These are phyloP conservation scores for Aythya baeri DNA, from an alignment of 2,113 vertebrate genomes.

Conservation along the genomic window DNA sequence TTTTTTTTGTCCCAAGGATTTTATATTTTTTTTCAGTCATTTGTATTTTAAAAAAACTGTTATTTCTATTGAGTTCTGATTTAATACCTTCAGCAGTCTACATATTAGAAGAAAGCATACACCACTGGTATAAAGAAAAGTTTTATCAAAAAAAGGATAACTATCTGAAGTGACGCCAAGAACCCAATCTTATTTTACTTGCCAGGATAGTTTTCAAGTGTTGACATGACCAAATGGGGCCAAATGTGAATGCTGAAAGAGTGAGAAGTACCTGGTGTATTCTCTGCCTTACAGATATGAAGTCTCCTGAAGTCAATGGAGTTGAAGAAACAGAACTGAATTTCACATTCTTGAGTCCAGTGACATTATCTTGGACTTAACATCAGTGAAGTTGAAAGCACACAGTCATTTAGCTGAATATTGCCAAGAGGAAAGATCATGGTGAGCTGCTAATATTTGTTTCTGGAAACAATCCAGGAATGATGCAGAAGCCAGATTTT, in stretches of 20 bases:
- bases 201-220: not conserved
- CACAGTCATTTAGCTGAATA: not conserved
- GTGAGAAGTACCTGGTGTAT: not conserved
- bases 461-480: conserved; percentile 7
- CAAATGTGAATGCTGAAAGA: not conserved
- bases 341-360: not conserved
- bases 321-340: not conserved
- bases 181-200: not conserved
- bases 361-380: not conserved
- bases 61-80: not conserved
- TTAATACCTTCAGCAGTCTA: not conserved
- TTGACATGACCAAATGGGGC: not conserved
- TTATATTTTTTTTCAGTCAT: not conserved
- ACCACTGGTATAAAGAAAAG: not conserved
- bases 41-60: not conserved
- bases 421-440: conserved; percentile 5
- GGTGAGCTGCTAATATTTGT: conserved; percentile 11
- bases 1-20: not conserved
- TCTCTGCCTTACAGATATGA: not conserved
- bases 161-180: not conserved
- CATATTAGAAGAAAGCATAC: not conserved
- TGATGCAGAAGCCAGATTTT: conserved; percentile 10
- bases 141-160: not conserved
- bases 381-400: not conserved
- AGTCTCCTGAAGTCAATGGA: not conserved